A percentile compares a stretch with the other conserved stretches of the same genome.
Conservation (phyloP, 2,113 vertebrate genomes). For the Myotis brandtii region DNA sequence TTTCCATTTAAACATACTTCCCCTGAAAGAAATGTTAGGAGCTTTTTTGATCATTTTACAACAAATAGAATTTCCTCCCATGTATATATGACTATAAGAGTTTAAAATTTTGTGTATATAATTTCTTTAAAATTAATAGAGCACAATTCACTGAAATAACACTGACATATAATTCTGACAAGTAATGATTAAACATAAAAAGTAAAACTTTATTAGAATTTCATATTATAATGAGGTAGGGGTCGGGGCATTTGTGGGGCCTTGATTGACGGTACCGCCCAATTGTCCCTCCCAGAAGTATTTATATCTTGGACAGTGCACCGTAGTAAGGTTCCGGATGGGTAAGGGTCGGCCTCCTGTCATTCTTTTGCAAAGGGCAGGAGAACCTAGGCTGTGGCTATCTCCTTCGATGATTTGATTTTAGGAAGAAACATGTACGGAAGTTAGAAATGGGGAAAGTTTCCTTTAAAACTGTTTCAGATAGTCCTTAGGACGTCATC, state of each 20-base stretch:
- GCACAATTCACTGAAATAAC: background rate
- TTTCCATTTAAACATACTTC: background rate
- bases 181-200: background rate
- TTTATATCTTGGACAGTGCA: background rate
- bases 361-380: background rate
- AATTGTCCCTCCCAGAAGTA: background rate
- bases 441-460: background rate
- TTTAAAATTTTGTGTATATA: background rate
- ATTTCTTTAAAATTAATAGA: background rate
- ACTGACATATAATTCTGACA: background rate
- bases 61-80: background rate
- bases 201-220: background rate
- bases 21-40: conserved; percentile 5
- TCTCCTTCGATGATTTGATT: background rate
- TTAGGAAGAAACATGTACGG: background rate
- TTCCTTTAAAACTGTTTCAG: background rate
- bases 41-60: background rate
- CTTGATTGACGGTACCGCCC: background rate
- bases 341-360: background rate
- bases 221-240: background rate
- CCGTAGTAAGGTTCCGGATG: background rate
- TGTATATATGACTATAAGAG: background rate
- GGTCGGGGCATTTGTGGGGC: background rate
- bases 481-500: background rate
- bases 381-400: background rate